Percentiles rank a stretch among this genome's conserved stretches.
Conservation (phyloP, 2,113 vertebrate species). For the Thermophis baileyi region DNA sequence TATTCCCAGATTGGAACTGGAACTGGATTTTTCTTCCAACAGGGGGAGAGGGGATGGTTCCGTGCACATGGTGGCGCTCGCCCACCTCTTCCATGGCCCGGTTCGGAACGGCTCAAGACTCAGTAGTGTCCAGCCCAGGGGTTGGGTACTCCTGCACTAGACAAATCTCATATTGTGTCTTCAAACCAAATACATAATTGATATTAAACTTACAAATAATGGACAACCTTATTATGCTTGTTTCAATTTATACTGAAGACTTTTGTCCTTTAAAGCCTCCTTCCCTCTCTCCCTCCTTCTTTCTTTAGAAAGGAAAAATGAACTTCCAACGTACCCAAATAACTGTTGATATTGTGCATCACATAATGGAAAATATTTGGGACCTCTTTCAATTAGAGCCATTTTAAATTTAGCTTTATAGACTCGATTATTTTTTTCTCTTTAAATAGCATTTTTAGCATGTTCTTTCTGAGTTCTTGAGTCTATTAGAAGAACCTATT, state of each 20-base stretch:
- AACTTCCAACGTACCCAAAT: not conserved
- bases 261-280: not conserved
- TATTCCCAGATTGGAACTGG: too few species aligned
- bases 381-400: slow-evolving; percentile 20
- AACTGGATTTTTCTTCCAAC: too few species aligned
- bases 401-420: not conserved
- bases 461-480: not conserved
- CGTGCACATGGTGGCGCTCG: not conserved
- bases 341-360: not conserved
- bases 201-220: not conserved
- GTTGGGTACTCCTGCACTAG: not conserved
- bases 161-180: not conserved
- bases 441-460: not conserved
- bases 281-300: not conserved
- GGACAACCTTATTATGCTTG: not conserved
- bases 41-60: not conserved
- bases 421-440: not conserved
- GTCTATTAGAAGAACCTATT: slow-evolving; percentile 31
- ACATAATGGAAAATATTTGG: not conserved
- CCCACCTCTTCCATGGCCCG: not conserved
- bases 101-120: not conserved
- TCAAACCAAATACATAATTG: not conserved
- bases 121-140: not conserved
- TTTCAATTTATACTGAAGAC: not conserved
- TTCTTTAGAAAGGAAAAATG: not conserved